phyloP scores from a whole-genome alignment of 2,888 invertebrate species.

The Pimpla rufipes region DNA sequence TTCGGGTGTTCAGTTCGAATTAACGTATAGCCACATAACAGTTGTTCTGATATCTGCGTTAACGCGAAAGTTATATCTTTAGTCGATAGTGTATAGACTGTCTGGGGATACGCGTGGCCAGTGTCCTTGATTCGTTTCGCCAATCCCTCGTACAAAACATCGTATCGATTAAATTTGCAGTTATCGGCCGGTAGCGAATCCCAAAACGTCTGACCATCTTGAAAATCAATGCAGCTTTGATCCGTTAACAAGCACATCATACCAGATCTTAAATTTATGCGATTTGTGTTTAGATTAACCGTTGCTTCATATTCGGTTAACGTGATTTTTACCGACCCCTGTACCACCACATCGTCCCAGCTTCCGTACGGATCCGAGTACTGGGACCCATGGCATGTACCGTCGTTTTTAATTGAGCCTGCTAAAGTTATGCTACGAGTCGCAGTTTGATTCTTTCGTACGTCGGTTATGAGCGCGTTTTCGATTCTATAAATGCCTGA shows the following conservation, averaged over 20 bases:
- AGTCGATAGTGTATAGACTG: slow-evolving; percentile 16
- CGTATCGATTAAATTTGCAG: slow-evolving; percentile 38
- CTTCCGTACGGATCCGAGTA: slow-evolving; percentile 55
- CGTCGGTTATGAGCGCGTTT: slow-evolving; percentile 22
- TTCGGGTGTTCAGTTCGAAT: slow-evolving; percentile 29
- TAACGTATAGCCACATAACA: background rate
- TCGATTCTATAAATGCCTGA: slow-evolving; percentile 26
- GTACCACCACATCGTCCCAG: slow-evolving; percentile 50
- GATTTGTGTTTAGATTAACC: slow-evolving; percentile 30
- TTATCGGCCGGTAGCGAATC: slow-evolving; percentile 24
- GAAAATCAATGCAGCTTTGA: slow-evolving; percentile 18
- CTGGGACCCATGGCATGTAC: slow-evolving; percentile 27
- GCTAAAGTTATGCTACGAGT: slow-evolving; percentile 35
- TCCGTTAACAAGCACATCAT: background rate
- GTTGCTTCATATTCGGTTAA: slow-evolving; percentile 13
- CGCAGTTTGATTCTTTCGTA: slow-evolving; percentile 27
- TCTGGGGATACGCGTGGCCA: background rate
- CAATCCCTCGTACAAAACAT: slow-evolving; percentile 47
- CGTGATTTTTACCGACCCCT: slow-evolving; percentile 32
- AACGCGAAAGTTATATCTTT: slow-evolving; percentile 27
- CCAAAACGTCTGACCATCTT: slow-evolving; percentile 57
- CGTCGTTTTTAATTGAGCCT: slow-evolving; percentile 15
- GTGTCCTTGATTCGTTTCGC: slow-evolving; percentile 13
- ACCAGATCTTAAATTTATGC: background rate
- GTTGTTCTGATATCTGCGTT: background rate